These are phyloP conservation scores for Acrocyrtus sp. DNA, from an alignment of 2,888 invertebrate species.

Conservation along the genomic window DNA sequence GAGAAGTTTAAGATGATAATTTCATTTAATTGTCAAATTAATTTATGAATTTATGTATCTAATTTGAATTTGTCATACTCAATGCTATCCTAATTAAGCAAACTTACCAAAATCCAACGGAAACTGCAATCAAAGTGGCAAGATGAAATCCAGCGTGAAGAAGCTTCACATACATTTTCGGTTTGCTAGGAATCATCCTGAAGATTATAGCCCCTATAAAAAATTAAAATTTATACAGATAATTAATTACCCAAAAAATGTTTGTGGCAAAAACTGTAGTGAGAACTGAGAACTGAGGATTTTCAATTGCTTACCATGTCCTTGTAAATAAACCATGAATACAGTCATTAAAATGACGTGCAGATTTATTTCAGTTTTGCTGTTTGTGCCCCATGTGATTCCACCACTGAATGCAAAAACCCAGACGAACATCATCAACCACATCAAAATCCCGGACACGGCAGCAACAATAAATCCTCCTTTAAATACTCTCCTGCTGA, in stretches of 20 bases:
- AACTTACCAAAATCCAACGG: conserved; percentile 51
- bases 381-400: conserved; percentile 48
- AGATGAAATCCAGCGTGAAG: conserved; percentile 60
- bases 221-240: neutral
- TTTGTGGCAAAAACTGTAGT: neutral
- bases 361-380: conserved; percentile 54
- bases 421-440: conserved; percentile 56
- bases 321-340: conserved; percentile 62
- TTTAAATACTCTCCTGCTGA: conserved; percentile 52
- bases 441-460: conserved; percentile 54
- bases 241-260: neutral
- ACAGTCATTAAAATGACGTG: conserved; percentile 61
- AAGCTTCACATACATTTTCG: conserved; percentile 60
- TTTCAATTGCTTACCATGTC: conserved; percentile 53
- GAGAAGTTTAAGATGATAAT: neutral
- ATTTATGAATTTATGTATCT: too few relatives aligned
- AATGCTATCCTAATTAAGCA: neutral
- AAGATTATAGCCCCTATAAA: conserved; percentile 56
- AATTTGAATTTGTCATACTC: neutral
- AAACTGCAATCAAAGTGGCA: conserved; percentile 44
- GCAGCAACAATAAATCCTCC: conserved; percentile 48
- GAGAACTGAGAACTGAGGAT: neutral
- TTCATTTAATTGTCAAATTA: too few relatives aligned
- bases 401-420: conserved; percentile 53
- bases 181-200: conserved; percentile 57